These are phyloP conservation scores for Pseudochirops corinnae DNA, from an alignment of 2,797 vertebrate species.

Conservation along the genomic window DNA sequence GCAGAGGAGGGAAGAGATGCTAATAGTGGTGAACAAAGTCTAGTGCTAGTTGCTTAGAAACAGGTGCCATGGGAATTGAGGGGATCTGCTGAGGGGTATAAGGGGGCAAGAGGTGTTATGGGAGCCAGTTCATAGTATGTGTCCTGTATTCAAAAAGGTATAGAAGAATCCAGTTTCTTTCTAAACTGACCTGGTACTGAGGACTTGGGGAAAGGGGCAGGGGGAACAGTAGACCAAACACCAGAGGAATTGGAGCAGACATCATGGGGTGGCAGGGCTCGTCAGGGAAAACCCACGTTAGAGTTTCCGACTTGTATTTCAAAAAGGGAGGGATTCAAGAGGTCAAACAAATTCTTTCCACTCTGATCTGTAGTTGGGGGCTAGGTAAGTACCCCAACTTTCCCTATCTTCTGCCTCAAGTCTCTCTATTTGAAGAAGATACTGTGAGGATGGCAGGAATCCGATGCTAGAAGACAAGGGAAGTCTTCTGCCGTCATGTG, in stretches of 20 bases:
- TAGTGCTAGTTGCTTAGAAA: not conserved
- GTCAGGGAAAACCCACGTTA: not conserved
- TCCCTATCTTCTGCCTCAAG: not conserved
- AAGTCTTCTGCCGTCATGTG: not conserved
- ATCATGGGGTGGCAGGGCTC: not conserved
- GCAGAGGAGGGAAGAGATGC: not conserved
- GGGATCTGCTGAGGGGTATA: not conserved
- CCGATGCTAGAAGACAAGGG: not conserved
- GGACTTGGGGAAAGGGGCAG: not conserved
- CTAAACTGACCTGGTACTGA: not conserved
- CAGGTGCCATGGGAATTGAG: not conserved
- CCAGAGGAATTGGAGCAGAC: not conserved
- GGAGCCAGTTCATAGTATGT: not conserved
- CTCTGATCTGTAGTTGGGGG: not conserved
- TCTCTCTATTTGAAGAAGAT: not conserved
- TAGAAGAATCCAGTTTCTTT: not conserved
- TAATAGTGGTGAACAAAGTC: not conserved
- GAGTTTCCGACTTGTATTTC: not conserved
- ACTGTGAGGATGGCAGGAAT: not conserved
- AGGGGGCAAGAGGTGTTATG: not conserved
- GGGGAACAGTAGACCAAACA: not conserved
- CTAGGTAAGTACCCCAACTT: not conserved
- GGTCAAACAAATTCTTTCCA: not conserved
- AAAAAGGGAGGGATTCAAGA: not conserved
- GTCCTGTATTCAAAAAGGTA: not conserved